Percentiles rank a stretch among this genome's conserved stretches.
Evolutionary conservation across 1,140 invertebrate species (phyloP).

Genomic region (Drosophila saltans): DNA sequence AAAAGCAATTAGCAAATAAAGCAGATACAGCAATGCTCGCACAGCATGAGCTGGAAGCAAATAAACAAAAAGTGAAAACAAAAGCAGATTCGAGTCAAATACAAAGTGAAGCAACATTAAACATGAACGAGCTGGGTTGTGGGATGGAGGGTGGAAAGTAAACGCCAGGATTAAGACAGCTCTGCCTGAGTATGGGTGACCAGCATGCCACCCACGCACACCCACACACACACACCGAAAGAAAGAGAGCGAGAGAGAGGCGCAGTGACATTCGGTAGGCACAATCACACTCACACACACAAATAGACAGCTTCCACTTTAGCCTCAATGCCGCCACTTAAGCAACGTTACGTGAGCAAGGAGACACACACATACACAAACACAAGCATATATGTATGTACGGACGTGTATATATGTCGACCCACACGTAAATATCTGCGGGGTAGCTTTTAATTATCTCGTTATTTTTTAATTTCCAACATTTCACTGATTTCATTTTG

Average conservation of each 20-base stretch:
- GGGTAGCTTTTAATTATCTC: constrained; percentile 79
- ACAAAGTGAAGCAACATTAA: constrained; percentile 57
- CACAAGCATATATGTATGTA: neutral
- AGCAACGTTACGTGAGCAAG: constrained; percentile 66
- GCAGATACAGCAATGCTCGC: constrained; percentile 29
- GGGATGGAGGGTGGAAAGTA: constrained; percentile 25
- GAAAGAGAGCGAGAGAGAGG: constrained; percentile 3
- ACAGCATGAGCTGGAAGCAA: constrained; percentile 29
- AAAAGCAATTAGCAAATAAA: constrained; percentile 63
- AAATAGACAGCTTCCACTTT: constrained; percentile 12
- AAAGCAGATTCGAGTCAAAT: constrained; percentile 51
- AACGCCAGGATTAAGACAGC: constrained; percentile 53
- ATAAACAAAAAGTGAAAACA: constrained; percentile 42
- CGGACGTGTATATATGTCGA: neutral
- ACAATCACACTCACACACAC: neutral
- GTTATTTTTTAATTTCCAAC: constrained; percentile 79
- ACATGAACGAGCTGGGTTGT: constrained; percentile 36
- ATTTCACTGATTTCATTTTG: constrained; percentile 75
- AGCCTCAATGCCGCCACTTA: constrained; percentile 71
- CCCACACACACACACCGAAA: neutral
- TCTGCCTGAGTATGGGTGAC: constrained; percentile 26
- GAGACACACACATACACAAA: constrained; percentile 46
- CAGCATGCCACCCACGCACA: neutral
- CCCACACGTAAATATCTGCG: constrained; percentile 63
- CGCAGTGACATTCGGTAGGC: constrained; percentile 2